These are phyloP conservation scores for Pyralis farinalis DNA, from an alignment of 2,888 invertebrate species.

Conservation along the genomic window DNA sequence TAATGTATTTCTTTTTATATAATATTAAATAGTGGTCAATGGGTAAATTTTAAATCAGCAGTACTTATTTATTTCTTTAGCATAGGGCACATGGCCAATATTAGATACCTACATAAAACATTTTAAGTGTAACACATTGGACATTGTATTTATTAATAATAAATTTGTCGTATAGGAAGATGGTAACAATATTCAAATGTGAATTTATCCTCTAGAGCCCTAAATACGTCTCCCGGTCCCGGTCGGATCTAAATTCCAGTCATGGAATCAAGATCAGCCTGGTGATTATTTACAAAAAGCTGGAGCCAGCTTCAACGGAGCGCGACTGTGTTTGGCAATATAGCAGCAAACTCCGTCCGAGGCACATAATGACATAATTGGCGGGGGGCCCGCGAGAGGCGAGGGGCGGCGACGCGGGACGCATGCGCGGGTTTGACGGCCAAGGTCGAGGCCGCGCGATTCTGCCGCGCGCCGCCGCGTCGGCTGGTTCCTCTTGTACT, in stretches of 20 bases:
- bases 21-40: too few species aligned
- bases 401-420: conserved; percentile 53
- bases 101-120: too few species aligned
- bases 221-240: too few species aligned
- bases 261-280: conserved; percentile 11
- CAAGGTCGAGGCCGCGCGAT: conserved; percentile 79
- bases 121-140: too few species aligned
- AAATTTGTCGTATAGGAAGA: too few species aligned
- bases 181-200: too few species aligned
- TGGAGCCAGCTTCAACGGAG: conserved; percentile 51
- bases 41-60: too few species aligned
- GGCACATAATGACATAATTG: conserved; percentile 79
- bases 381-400: conserved; percentile 43
- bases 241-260: background rate
- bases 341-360: conserved; percentile 44
- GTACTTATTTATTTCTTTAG: too few species aligned
- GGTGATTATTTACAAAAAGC: conserved; percentile 33
- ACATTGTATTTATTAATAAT: too few species aligned
- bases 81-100: too few species aligned
- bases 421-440: conserved; percentile 80
- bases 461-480: conserved; percentile 76
- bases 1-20: too few species aligned
- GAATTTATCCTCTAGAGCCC: too few species aligned
- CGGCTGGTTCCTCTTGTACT: conserved; percentile 63
- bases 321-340: conserved; percentile 70